Conservation (phyloP, 2,797 vertebrate genomes). For the Phataginus tricuspis region DNA sequence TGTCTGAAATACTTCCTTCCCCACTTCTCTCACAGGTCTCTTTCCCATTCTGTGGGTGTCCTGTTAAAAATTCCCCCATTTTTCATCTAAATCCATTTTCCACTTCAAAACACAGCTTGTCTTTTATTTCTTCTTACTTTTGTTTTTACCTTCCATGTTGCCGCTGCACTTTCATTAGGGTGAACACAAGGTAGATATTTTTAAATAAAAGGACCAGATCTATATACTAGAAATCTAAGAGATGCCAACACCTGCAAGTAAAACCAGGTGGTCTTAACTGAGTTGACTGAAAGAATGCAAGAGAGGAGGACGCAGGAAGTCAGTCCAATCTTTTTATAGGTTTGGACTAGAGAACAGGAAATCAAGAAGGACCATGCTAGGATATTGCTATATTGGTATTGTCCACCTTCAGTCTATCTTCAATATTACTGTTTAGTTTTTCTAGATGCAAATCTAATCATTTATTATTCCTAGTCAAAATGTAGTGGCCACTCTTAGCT, state of each 20-base stretch:
- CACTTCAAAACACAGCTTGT: neutral
- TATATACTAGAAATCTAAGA: neutral
- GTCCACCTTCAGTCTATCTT: neutral
- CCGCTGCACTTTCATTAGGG: neutral
- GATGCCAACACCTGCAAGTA: neutral
- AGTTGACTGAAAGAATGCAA: neutral
- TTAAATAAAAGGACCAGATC: neutral
- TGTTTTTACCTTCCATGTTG: neutral
- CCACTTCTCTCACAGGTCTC: neutral
- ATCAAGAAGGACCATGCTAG: neutral
- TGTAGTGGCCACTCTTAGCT: neutral
- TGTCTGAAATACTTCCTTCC: neutral
- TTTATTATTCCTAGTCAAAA: neutral
- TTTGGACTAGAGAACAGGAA: neutral
- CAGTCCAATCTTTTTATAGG: neutral
- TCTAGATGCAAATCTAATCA: neutral
- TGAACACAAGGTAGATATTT: neutral
- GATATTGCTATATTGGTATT: neutral
- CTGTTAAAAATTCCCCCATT: neutral
- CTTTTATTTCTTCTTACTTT: neutral
- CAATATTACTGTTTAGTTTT: neutral
- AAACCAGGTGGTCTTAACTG: neutral
- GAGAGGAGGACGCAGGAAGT: neutral
- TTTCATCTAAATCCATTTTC: neutral
- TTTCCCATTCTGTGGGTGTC: neutral